Evolutionary conservation across 2,113 vertebrate genomes (phyloP).

Genomic region (Platysternon megacephalum): DNA sequence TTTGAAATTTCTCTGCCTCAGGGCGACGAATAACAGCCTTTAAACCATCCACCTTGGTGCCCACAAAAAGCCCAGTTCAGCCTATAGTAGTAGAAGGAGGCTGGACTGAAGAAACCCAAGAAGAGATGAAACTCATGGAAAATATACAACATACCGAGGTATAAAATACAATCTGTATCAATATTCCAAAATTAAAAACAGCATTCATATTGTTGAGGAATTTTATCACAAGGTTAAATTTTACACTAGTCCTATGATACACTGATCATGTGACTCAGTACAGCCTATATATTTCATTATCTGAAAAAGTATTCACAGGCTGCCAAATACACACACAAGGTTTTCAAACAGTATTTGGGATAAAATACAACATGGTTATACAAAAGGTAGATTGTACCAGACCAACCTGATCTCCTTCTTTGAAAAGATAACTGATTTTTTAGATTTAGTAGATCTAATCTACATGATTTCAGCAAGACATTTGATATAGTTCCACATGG

Average conservation of each 20-base stretch:
- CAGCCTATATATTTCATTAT: background rate
- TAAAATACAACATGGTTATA: background rate
- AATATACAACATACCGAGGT: constrained; percentile 50
- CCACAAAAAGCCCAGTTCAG: constrained; percentile 36
- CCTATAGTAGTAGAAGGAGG: constrained; percentile 50
- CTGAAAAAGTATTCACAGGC: constrained; percentile 37
- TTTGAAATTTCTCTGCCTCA: constrained; percentile 7
- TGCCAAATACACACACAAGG: background rate
- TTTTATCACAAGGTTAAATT: constrained; percentile 8
- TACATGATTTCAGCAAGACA: background rate
- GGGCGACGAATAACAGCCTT: constrained; percentile 29
- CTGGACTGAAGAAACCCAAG: constrained; percentile 47
- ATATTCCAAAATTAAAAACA: background rate
- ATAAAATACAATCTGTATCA: background rate
- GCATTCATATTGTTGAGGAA: background rate
- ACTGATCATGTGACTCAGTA: constrained; percentile 14
- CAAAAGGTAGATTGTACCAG: background rate
- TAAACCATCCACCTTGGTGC: constrained; percentile 4
- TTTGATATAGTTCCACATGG: background rate
- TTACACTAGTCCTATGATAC: constrained; percentile 13
- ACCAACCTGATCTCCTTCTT: background rate
- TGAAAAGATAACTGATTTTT: background rate
- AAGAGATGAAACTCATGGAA: constrained; percentile 63
- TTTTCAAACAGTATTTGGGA: background rate
- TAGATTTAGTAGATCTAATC: background rate